These are phyloP conservation scores for Toxostoma redivivum DNA, from an alignment of 2,113 vertebrate species.

Conservation along the genomic window DNA sequence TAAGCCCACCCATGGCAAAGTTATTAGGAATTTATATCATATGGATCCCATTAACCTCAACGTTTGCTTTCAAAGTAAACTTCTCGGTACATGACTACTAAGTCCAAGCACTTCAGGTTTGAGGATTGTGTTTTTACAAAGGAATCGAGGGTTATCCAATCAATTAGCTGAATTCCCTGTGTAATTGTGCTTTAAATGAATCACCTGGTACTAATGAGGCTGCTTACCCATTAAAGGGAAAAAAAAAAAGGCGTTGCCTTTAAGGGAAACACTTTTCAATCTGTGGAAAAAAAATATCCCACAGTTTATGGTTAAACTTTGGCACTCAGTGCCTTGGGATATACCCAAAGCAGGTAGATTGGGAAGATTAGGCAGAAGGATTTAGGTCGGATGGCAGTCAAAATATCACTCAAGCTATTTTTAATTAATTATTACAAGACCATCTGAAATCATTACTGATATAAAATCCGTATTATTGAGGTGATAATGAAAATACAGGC, in stretches of 20 bases:
- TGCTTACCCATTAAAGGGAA: not conserved
- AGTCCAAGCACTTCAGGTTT: constrained; percentile 49
- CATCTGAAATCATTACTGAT: not conserved
- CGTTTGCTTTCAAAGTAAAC: constrained; percentile 63
- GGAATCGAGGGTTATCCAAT: constrained; percentile 60
- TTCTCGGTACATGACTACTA: constrained; percentile 35
- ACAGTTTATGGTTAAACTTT: not conserved
- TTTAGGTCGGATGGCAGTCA: not conserved
- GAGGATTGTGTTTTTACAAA: constrained; percentile 65
- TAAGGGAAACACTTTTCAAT: not conserved
- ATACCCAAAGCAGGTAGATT: not conserved
- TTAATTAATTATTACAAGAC: not conserved
- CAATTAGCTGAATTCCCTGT: constrained; percentile 50
- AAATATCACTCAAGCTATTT: not conserved
- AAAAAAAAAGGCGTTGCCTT: not conserved
- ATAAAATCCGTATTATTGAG: not conserved
- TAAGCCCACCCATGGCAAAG: constrained; percentile 73
- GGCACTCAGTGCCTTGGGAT: not conserved
- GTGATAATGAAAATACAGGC: not conserved
- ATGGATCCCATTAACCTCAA: constrained; percentile 75
- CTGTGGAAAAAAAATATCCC: not conserved
- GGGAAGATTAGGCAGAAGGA: not conserved
- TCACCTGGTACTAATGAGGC: constrained; percentile 51
- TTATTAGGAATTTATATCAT: constrained; percentile 60
- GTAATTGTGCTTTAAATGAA: constrained; percentile 61